Conservation (phyloP, 2,797 vertebrate species). For the Aselliscus stoliczkanus region DNA sequence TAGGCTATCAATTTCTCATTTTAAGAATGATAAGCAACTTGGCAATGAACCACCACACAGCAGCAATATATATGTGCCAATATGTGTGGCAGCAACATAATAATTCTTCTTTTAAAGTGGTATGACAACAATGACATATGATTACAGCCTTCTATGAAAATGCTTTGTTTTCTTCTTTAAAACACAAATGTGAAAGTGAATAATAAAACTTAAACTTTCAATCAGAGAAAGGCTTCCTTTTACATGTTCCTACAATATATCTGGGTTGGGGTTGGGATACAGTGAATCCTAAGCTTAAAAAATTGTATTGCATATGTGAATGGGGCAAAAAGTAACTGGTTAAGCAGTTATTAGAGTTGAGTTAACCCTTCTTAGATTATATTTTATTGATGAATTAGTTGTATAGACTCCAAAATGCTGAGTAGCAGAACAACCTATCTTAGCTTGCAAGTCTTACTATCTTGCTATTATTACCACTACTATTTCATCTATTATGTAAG, state of each 20-base stretch:
- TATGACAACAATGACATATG: not conserved
- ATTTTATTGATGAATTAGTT: not conserved
- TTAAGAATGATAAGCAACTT: not conserved
- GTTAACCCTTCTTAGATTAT: not conserved
- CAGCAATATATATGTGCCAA: not conserved
- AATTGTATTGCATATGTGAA: not conserved
- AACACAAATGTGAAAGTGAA: not conserved
- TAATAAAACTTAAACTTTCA: not conserved
- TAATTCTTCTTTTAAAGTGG: not conserved
- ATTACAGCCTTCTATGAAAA: not conserved
- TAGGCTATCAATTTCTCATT: not conserved
- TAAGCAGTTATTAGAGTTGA: not conserved
- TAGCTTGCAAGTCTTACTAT: conserved; percentile 19
- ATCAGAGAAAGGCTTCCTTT: not conserved
- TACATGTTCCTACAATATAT: not conserved
- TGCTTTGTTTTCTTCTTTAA: not conserved
- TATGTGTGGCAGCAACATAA: not conserved
- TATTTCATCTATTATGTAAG: not conserved
- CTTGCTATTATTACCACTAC: not conserved
- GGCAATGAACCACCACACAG: not conserved
- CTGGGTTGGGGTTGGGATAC: not conserved
- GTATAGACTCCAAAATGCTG: not conserved
- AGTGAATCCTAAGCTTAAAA: not conserved
- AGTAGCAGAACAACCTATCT: conserved; percentile 25
- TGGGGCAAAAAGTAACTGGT: not conserved